Evolutionary conservation across 2,113 vertebrate species (phyloP).

Genomic region (Planiliza haematocheilus): DNA sequence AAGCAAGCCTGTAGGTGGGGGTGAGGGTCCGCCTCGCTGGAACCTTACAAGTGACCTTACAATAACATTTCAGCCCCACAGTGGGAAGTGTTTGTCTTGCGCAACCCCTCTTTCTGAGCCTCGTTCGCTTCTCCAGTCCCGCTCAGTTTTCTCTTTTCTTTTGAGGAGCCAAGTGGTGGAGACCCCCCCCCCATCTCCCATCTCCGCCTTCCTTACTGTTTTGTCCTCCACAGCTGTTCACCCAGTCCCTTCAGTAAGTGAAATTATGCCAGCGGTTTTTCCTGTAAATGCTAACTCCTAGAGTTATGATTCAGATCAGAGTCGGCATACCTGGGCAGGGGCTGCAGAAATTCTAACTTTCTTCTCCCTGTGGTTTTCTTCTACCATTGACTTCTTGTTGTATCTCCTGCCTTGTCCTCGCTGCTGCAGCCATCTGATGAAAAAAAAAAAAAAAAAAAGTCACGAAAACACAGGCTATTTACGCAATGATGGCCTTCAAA

Average conservation of each 20-base stretch:
- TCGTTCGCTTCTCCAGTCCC: conserved; percentile 41
- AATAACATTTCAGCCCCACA: conserved; percentile 75
- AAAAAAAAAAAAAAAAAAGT: conserved; percentile 1
- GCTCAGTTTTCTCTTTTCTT: conserved; percentile 60
- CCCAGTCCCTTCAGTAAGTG: conserved; percentile 73
- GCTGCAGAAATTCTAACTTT: conserved; percentile 22
- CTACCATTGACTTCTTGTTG: not conserved
- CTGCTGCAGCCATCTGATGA: not conserved
- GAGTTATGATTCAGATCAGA: conserved; percentile 64
- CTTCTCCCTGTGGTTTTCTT: conserved; percentile 1
- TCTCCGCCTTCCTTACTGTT: conserved; percentile 3
- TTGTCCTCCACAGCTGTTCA: conserved; percentile 77
- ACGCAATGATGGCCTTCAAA: conserved; percentile 19
- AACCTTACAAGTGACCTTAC: conserved; percentile 77
- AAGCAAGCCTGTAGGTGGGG: conserved; percentile 45
- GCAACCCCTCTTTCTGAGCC: conserved; percentile 56
- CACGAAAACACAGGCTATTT: conserved; percentile 15
- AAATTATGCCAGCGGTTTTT: conserved; percentile 67
- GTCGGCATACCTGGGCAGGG: conserved; percentile 19
- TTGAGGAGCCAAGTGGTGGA: conserved; percentile 43
- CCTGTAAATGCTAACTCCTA: conserved; percentile 59
- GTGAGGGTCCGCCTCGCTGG: conserved; percentile 49
- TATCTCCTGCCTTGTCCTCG: not conserved
- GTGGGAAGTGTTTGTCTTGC: conserved; percentile 78
- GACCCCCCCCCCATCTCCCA: not conserved